Base-by-base conservation (phyloP, 2,113 vertebrate species). In the Oncorhynchus tshawytscha region DNA sequence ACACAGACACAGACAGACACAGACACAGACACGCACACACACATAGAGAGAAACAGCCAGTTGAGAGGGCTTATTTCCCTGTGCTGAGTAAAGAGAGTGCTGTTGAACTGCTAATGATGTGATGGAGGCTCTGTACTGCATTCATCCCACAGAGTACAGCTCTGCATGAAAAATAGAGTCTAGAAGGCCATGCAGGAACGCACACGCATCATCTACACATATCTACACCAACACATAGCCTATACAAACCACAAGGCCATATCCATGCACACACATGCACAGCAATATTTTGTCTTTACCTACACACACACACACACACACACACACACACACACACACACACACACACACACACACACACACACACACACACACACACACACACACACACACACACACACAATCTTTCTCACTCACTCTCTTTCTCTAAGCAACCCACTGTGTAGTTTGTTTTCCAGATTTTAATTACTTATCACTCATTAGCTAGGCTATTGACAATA, bases 221-320 rank as follows among this genome's bases (percentile, higher is more conserved):
- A 67, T 66, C 18, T 29, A 60, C 64, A 71, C 22, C 20, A 71
- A 27, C 67, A 79, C 71, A 4, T 54, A 4, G 51, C 16, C 39
- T 45, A 45, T 45, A 6, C 64, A 73, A 82, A 80, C 81, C 72
- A 79, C 84, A 84, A 85, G 78, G 80, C 78, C 49, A 77, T 15
- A 74, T 76, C 68, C 62, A 74, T 80, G 78, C 25, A 79, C 27
- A 24, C 25, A 51, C 39, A 68, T 31, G 57, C 66, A n/a, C 60
- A 67, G 31, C 75, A 68, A 39, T 18, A 67, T 65, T 66, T 67
- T 77, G 57, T n/a, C 29, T 75, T 77, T 70, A 76, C 27, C 71
- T 1, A 0, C 84, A 79, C 59, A 75, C 5, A 71, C 31, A 78
- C 67, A 29, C 57, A 78, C 60, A 45, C n/a, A 31, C 60, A 22